A percentile compares a stretch with the other conserved stretches of the same genome.
phyloP scores from a whole-genome alignment of 2,113 vertebrate genomes.

The Ailurus styani region DNA sequence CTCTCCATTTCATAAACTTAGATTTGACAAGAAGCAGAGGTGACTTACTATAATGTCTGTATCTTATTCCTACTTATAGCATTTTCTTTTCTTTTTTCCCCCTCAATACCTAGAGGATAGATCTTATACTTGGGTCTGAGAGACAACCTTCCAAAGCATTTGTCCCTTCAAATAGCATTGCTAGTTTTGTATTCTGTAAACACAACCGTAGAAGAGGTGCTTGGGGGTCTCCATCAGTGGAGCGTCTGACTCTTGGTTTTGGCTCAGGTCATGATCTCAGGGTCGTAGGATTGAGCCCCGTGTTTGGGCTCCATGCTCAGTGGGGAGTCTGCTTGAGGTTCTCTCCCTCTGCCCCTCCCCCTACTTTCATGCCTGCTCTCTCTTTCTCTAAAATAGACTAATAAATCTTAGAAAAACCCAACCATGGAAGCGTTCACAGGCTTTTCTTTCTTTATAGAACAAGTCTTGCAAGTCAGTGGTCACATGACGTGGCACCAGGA shows the following conservation, averaged over 20 bases:
- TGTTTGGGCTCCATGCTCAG: not conserved
- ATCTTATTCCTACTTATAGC: not conserved
- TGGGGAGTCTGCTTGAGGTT: not conserved
- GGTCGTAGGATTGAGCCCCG: not conserved
- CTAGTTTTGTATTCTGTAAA: not conserved
- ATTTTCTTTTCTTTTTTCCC: not conserved
- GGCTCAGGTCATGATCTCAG: not conserved
- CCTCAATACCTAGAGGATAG: not conserved
- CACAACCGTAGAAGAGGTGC: not conserved
- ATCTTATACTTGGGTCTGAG: not conserved
- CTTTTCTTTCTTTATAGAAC: slow-evolving; percentile 57
- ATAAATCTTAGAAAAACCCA: not conserved
- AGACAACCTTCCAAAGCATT: not conserved
- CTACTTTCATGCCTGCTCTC: not conserved
- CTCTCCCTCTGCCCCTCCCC: not conserved
- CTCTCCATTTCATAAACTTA: not conserved
- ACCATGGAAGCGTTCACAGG: not conserved
- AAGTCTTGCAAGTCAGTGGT: slow-evolving; percentile 39
- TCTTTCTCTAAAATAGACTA: not conserved
- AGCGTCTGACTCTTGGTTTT: not conserved
- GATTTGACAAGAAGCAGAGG: not conserved
- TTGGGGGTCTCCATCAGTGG: not conserved
- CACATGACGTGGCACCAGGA: not conserved
- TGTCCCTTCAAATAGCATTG: not conserved
- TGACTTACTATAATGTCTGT: not conserved